A percentile compares a stretch with the other conserved stretches of the same genome.
Conservation (phyloP, 2,797 vertebrate species). For the Megalops cyprinoides region DNA sequence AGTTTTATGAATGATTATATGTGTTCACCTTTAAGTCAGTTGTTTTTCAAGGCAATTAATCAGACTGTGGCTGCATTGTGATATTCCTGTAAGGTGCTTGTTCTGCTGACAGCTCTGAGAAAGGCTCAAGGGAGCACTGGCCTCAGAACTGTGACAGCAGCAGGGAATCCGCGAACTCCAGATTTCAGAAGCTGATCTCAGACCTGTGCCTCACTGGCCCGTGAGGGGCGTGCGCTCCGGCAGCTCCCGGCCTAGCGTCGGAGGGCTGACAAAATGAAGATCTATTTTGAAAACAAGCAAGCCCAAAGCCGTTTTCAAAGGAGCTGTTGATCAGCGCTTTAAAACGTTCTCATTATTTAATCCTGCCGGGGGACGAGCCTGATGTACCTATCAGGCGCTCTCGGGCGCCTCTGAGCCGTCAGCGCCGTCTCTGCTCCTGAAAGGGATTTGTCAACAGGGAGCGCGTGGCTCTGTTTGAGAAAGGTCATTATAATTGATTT, state of each 20-base stretch:
- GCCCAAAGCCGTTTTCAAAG: not conserved
- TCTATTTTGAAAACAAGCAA: not conserved
- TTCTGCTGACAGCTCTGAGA: too few species aligned
- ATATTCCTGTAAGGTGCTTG: not conserved
- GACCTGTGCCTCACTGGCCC: too few species aligned
- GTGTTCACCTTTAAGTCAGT: too few species aligned
- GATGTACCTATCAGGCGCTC: not conserved
- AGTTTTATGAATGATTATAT: too few species aligned
- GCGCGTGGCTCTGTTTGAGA: not conserved
- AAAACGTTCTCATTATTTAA: not conserved
- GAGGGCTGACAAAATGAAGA: not conserved
- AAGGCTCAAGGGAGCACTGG: too few species aligned
- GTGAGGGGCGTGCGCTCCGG: not conserved
- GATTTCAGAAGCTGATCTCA: too few species aligned
- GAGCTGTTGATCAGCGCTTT: not conserved
- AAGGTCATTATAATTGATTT: slow-evolving; percentile 17
- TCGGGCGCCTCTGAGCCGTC: not conserved
- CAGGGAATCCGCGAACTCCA: not conserved
- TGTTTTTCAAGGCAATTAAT: too few species aligned
- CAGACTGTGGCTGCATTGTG: not conserved
- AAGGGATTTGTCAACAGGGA: not conserved
- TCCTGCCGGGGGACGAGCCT: not conserved
- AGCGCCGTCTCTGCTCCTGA: not conserved
- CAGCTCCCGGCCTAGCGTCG: too few species aligned
- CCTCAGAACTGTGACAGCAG: not conserved